Base-by-base conservation (phyloP, 2,888 invertebrate genomes). In the Drosophila rubida region DNA sequence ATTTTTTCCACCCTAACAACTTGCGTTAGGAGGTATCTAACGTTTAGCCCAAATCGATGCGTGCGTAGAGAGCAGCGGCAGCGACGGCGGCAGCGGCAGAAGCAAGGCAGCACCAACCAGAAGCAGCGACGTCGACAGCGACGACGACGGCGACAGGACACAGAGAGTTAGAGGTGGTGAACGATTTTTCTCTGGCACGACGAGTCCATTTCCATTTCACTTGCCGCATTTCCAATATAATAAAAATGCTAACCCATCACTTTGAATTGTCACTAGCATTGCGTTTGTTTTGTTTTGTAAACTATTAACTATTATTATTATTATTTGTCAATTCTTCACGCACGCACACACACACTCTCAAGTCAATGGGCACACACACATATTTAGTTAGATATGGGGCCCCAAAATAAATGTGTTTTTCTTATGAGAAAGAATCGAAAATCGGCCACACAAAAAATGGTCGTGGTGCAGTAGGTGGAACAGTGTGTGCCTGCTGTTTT, bases 11-110 rank as follows among this genome's bases (percentile, higher is more conserved):
- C 85, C 80, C 85, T 83, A 81, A 83, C 80, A 75, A 78, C 71
- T 82, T 82, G 80, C 79, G 79, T 90, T 80, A 85, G 79, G 88
- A 82, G 81, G 82, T 87, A 85, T 88, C 87, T 84, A 88, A 83
- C 80, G 81, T 86, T 87, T 84, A 84, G 76, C 79, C 80, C 80
- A 87, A 88, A 87, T 86, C 88, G 80, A 85, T 84, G 78, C 81
- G 81, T 78, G 84, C 76, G 82, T 75, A 72, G 65, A 74, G 69
- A 69, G 54, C 74, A 76, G 63, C 41, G 68, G 65, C 67, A 69
- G 72, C 51, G 67, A 66, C 68, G 58, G 68, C 46, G 68, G 73
- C 78, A 57, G 72, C 57, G 61, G 50, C 64, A 68, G 60, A 51
- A 57, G 63, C 55, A 73, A 48, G 72, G 73, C 68, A 68, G 60